Evolutionary conservation across 2,888 invertebrate species (phyloP).

Genomic region (Conomelus anceps): DNA sequence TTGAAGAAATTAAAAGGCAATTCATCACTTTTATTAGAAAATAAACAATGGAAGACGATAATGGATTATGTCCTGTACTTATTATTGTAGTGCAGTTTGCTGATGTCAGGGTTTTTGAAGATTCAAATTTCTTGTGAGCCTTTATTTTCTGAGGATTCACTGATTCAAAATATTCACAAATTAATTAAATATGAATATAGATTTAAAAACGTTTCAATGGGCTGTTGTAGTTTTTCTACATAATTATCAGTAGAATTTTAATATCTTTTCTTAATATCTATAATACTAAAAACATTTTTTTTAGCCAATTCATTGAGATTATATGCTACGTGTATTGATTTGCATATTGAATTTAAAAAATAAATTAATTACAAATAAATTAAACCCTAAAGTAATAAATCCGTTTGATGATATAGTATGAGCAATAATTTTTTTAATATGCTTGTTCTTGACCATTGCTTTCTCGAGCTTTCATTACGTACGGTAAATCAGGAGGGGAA

Average conservation of each 20-base stretch:
- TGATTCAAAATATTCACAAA: background rate
- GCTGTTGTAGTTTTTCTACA: background rate
- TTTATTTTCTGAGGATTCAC: background rate
- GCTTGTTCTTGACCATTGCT: constrained; percentile 78
- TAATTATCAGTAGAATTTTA: background rate
- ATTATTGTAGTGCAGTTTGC: no score
- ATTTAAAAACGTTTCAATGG: background rate
- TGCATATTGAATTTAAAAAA: background rate
- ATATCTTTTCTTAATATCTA: no score
- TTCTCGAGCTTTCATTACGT: constrained; percentile 96
- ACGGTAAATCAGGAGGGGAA: constrained; percentile 92
- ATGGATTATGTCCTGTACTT: no score
- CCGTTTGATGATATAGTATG: background rate
- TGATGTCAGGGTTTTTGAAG: no score
- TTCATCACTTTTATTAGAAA: no score
- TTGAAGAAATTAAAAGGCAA: no score
- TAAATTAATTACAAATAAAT: background rate
- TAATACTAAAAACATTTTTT: background rate
- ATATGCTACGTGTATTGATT: background rate
- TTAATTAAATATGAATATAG: no score
- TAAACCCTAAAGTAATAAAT: background rate
- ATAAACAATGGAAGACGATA: no score
- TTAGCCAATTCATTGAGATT: background rate
- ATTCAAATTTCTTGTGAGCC: no score
- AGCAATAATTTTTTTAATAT: constrained; percentile 46